Conservation (phyloP, 2,797 vertebrate genomes). For the Amniataba percoides region DNA sequence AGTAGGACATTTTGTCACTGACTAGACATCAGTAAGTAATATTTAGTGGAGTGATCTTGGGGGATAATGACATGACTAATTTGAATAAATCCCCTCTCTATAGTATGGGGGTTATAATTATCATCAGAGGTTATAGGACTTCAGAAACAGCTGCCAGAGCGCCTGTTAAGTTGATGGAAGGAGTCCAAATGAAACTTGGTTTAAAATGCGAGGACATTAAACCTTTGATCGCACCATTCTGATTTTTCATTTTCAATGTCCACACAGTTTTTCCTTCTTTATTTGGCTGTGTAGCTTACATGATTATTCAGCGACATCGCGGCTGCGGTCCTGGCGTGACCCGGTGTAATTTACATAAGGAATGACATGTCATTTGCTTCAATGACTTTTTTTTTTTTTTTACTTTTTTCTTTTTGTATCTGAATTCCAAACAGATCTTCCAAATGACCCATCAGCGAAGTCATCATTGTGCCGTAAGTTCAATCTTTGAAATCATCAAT, state of each 20-base stretch:
- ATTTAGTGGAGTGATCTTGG: constrained; percentile 72
- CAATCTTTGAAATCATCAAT: constrained; percentile 32
- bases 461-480: not conserved
- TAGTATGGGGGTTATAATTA: constrained; percentile 66
- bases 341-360: constrained; percentile 20
- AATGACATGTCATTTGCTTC: constrained; percentile 19
- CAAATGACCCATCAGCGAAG: constrained; percentile 32
- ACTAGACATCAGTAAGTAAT: constrained; percentile 69
- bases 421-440: constrained; percentile 32
- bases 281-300: constrained; percentile 14
- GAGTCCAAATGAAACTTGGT: constrained; percentile 52
- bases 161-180: constrained; percentile 56
- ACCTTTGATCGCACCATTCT: constrained; percentile 33
- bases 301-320: constrained; percentile 15
- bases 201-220: constrained; percentile 33
- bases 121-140: constrained; percentile 63
- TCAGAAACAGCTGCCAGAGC: constrained; percentile 62
- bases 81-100: constrained; percentile 73
- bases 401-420: constrained; percentile 1
- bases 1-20: constrained; percentile 59
- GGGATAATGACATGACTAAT: constrained; percentile 75
- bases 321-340: constrained; percentile 10
- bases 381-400: constrained; percentile 5
- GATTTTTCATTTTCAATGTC: constrained; percentile 37
- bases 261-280: not conserved